Conservation (phyloP, 2,113 vertebrate genomes). For the Damaliscus lunatus region DNA sequence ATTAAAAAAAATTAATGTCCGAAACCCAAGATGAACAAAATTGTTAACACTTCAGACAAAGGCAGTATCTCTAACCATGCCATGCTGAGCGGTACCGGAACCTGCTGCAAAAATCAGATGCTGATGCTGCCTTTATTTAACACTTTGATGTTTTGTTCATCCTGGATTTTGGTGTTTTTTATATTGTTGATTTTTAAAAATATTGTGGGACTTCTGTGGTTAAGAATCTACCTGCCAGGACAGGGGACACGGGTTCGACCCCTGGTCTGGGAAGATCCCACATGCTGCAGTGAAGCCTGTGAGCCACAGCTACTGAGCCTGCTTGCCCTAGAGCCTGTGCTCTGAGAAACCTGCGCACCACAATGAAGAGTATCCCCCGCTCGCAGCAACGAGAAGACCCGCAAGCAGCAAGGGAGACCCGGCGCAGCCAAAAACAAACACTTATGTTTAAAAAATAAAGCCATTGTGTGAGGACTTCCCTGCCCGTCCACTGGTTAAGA, state of each 20-base stretch:
- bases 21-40: not conserved
- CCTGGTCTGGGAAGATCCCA: not conserved
- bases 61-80: accelerated
- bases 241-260: not conserved
- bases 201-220: not conserved
- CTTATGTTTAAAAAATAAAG: not conserved
- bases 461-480: not conserved
- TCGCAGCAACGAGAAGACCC: not conserved
- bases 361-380: not conserved
- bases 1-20: not conserved
- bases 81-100: accelerated
- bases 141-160: not conserved
- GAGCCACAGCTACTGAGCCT: not conserved
- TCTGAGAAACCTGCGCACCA: not conserved
- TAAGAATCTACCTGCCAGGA: not conserved
- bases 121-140: not conserved
- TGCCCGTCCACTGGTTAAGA: not conserved
- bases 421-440: not conserved
- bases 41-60: not conserved
- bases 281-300: not conserved
- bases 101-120: not conserved
- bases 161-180: not conserved
- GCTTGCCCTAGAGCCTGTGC: not conserved
- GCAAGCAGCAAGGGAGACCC: not conserved
- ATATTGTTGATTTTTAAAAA: not conserved